Percentiles rank a stretch among this genome's conserved stretches.
Evolutionary conservation across 2,888 invertebrate species (phyloP).

Genomic region (Acleris laterana): DNA sequence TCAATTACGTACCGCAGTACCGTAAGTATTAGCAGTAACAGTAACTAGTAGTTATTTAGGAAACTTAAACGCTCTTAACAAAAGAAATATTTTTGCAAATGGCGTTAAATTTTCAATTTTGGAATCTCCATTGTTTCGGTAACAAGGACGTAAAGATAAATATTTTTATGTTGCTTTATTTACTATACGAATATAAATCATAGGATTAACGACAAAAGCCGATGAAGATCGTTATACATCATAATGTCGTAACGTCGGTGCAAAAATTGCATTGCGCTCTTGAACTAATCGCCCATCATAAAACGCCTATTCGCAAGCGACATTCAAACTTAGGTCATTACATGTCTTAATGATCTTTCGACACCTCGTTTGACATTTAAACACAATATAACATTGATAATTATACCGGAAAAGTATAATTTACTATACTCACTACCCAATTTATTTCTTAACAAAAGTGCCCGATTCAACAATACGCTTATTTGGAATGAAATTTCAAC

Average conservation of each 20-base stretch:
- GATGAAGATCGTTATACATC: background rate
- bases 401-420: constrained; percentile 30
- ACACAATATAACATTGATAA: constrained; percentile 20
- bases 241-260: constrained; percentile 11
- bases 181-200: too few species aligned
- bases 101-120: too few species aligned
- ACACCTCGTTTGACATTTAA: constrained; percentile 31
- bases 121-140: too few species aligned
- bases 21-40: too few species aligned
- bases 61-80: too few species aligned
- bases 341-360: constrained; percentile 24
- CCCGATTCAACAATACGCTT: constrained; percentile 11
- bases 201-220: background rate
- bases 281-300: constrained; percentile 24
- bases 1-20: too few species aligned
- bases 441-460: constrained; percentile 13
- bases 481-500: constrained; percentile 1
- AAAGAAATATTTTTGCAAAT: too few species aligned
- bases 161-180: too few species aligned
- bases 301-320: background rate
- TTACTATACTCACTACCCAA: constrained; percentile 2
- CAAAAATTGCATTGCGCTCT: constrained; percentile 17
- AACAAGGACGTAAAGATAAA: too few species aligned
- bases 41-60: too few species aligned
- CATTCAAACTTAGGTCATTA: background rate